Base-by-base conservation (phyloP, 2,797 vertebrate genomes). In the Poeciliopsis presidionis region DNA sequence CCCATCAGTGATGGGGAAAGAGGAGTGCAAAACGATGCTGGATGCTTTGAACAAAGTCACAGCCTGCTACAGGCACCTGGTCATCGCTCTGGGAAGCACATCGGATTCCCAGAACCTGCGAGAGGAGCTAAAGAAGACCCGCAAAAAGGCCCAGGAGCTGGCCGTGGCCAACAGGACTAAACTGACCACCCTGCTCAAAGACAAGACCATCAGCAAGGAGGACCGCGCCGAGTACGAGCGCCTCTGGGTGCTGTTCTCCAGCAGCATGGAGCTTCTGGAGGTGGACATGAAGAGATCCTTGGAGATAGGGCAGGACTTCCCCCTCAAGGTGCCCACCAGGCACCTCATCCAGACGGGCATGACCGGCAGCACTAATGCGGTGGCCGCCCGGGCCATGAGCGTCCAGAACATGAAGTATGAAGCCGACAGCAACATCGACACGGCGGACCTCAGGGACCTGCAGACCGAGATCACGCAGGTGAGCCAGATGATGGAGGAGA, bases 271-370 rank as follows among this genome's bases (percentile, higher is more conserved):
- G 88, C 94, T 99, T 76, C 92, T 99, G 93, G 98, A 99, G 92
- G 96, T 96, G 82, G 98, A 99, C 94, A 99, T 99, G 98, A 96
- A 96, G 79, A 90, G 98, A 67, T 97, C 98, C 20, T 90, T 99
- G 92, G 97, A 97, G 87, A 96, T 99, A 75, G 97, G 97, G 49
- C 95, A 97, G 78, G 97, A 97, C 20, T 99, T 99, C 85, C 97
- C 97, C 0, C 92, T 99, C n/a, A 97, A 97, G 82, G 96, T 97
- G 49, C 97, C 98, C 20, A 96, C 95, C 9, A 94, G 95, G 73
- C 97, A 97, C 82, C 96, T 99, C n/a, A 97, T 99, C 91, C 97
- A 97, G 93, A 98, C 98, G 0, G 98, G 98, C 1, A 97, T 99
- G 96, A 96, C 96, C 0, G 98, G 98, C 41, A 95, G 96, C 87